Evolutionary conservation across 1,140 invertebrate species (phyloP).

Genomic region (Bicyclus anynana): DNA sequence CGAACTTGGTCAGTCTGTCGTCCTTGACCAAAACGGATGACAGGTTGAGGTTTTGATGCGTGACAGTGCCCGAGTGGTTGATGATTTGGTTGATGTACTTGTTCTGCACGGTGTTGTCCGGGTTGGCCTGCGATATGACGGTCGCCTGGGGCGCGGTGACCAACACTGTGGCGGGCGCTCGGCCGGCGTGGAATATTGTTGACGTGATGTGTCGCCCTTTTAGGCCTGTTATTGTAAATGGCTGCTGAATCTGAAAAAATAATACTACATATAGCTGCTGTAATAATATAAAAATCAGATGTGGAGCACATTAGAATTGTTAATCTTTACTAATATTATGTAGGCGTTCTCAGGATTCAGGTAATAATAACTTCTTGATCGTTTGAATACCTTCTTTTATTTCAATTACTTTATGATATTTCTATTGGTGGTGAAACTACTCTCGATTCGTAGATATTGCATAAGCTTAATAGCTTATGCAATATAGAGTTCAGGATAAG

Average conservation of each 20-base stretch:
- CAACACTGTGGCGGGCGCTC: slow-evolving; percentile 59
- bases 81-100: slow-evolving; percentile 57
- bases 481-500: no score
- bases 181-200: slow-evolving; percentile 61
- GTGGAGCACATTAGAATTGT: no score
- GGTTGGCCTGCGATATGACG: slow-evolving; percentile 60
- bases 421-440: no score
- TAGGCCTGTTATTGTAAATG: slow-evolving; percentile 54
- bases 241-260: slow-evolving; percentile 56
- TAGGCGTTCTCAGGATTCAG: no score
- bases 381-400: no score
- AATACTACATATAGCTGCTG: no score
- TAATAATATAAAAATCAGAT: no score
- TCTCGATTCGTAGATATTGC: no score
- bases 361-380: no score
- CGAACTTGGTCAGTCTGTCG: slow-evolving; percentile 49
- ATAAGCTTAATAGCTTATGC: no score
- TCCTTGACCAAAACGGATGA: slow-evolving; percentile 57
- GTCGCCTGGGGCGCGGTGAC: slow-evolving; percentile 59
- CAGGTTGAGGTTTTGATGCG: slow-evolving; percentile 37
- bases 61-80: slow-evolving; percentile 25
- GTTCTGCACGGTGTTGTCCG: slow-evolving; percentile 30
- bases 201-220: slow-evolving; percentile 66
- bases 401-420: no score
- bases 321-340: no score